Conservation (phyloP, 2,888 invertebrate species). For the Frankliniella intonsa region DNA sequence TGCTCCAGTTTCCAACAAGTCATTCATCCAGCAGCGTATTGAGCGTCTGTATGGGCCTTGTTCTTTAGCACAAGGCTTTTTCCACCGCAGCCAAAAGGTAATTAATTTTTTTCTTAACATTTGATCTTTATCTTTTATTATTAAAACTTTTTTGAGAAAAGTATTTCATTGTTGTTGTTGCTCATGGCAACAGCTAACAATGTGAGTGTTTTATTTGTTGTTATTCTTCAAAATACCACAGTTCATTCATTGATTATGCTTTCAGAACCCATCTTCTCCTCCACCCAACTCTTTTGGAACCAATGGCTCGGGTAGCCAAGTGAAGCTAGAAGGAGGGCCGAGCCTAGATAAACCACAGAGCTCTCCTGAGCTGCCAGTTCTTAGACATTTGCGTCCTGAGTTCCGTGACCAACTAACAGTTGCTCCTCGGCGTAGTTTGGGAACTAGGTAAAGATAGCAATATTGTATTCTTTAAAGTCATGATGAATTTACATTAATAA, state of each 20-base stretch:
- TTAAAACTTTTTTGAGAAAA: too few species aligned
- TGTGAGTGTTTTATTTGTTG: background rate
- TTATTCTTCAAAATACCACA: background rate
- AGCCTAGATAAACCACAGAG: background rate
- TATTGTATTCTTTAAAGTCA: background rate
- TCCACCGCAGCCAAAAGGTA: background rate
- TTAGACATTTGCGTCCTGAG: constrained; percentile 78
- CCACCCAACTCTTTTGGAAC: background rate
- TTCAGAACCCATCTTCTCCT: constrained; percentile 5
- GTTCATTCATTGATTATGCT: constrained; percentile 12
- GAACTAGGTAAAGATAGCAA: background rate
- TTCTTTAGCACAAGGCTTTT: constrained; percentile 78
- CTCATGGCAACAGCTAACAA: constrained; percentile 14
- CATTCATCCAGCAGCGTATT: constrained; percentile 83
- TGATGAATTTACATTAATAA: background rate
- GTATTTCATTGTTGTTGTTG: background rate
- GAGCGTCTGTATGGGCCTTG: constrained; percentile 84
- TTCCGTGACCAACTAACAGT: constrained; percentile 78
- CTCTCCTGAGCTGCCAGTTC: constrained; percentile 59
- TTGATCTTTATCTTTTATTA: too few species aligned
- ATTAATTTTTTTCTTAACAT: background rate
- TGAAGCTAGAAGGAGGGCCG: constrained; percentile 7
- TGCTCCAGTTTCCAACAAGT: constrained; percentile 42
- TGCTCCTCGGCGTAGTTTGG: constrained; percentile 40
- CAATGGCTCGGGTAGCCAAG: constrained; percentile 18